Conservation (phyloP, 2,888 invertebrate species). For the Drosophila helvetica region DNA sequence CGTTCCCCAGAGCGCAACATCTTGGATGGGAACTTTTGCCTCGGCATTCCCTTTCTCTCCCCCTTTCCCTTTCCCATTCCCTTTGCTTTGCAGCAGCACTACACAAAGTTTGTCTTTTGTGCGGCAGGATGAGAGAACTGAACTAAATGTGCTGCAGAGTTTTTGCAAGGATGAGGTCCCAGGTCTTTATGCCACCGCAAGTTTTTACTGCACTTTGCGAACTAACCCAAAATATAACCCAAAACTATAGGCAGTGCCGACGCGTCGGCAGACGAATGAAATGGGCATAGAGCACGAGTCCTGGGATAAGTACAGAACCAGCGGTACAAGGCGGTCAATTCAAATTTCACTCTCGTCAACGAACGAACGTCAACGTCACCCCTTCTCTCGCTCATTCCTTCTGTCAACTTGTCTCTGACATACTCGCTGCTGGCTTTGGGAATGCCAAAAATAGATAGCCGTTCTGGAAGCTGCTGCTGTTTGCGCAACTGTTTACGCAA, state of each 20-base stretch:
- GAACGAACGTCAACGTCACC: not conserved
- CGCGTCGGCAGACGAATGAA: not conserved
- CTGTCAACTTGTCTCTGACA: slow-evolving; percentile 27
- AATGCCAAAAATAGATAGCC: slow-evolving; percentile 56
- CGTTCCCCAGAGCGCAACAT: slow-evolving; percentile 55
- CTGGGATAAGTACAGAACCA: slow-evolving; percentile 34
- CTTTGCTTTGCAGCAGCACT: slow-evolving; percentile 12
- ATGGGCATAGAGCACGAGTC: slow-evolving; percentile 23
- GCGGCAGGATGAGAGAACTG: slow-evolving; percentile 13
- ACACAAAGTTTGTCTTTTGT: slow-evolving; percentile 71
- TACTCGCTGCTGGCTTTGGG: slow-evolving; percentile 53
- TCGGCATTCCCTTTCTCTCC: not conserved
- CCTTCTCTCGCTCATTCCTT: not conserved
- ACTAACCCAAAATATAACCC: slow-evolving; percentile 53
- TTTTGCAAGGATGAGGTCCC: slow-evolving; percentile 56
- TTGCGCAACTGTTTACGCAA: slow-evolving; percentile 10
- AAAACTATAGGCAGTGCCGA: slow-evolving; percentile 15
- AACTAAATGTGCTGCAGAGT: not conserved
- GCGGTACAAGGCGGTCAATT: slow-evolving; percentile 33
- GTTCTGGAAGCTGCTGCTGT: slow-evolving; percentile 25
- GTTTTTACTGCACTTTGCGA: slow-evolving; percentile 77
- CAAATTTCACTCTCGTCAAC: slow-evolving; percentile 32
- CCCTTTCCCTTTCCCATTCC: not conserved
- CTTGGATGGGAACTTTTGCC: slow-evolving; percentile 51
- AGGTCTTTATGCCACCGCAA: slow-evolving; percentile 77